These are phyloP conservation scores for Helogale parvula DNA, from an alignment of 2,113 vertebrate species.

Conservation along the genomic window DNA sequence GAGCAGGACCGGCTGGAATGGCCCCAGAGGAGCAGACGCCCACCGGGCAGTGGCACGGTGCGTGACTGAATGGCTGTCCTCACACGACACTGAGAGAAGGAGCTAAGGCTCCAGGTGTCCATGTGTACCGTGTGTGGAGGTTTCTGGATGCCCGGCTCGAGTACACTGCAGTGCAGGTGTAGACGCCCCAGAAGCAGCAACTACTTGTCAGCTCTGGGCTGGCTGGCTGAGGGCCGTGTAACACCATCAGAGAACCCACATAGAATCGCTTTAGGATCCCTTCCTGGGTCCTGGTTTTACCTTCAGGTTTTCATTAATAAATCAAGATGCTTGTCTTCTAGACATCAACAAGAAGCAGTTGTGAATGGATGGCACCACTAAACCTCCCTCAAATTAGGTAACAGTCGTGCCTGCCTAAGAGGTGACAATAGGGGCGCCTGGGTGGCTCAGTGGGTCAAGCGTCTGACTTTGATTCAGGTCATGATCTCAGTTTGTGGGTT, in stretches of 20 bases:
- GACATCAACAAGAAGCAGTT: not conserved
- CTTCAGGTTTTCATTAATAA: not conserved
- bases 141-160: not conserved
- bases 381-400: not conserved
- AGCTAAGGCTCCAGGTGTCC: not conserved
- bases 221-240: not conserved
- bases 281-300: not conserved
- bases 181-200: not conserved
- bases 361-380: not conserved
- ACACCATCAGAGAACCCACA: not conserved
- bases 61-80: accelerated
- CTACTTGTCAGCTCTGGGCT: not conserved
- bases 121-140: accelerated
- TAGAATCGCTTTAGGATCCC: not conserved
- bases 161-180: not conserved
- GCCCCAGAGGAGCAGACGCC: not conserved
- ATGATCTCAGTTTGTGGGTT: too few species aligned
- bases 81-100: not conserved
- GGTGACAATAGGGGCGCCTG: too few species aligned
- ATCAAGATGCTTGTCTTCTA: not conserved
- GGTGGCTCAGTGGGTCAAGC: too few species aligned
- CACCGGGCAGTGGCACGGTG: accelerated
- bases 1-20: too few species aligned
- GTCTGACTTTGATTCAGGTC: too few species aligned
- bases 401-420: not conserved